Evolutionary conservation across 2,888 invertebrate genomes (phyloP).

Genomic region (Strigamia crassipes): DNA sequence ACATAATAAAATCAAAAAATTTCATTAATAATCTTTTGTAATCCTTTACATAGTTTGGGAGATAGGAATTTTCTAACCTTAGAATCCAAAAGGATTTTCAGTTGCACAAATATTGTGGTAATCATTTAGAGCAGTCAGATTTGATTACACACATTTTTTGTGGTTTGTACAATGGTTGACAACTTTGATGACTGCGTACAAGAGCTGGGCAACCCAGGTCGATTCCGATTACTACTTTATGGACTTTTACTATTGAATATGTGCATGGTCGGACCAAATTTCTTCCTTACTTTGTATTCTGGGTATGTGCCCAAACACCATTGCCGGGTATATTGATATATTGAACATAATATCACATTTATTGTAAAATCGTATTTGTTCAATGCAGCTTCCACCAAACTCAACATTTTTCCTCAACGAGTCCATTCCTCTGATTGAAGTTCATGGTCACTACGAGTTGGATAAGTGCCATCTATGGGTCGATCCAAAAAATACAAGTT

Average conservation of each 20-base stretch:
- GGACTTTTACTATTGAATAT: not conserved
- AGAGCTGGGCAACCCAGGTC: slow-evolving; percentile 41
- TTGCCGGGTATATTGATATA: slow-evolving; percentile 22
- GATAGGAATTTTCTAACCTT: not conserved
- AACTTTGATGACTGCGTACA: slow-evolving; percentile 17
- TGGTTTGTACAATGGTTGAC: not conserved
- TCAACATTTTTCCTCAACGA: not conserved
- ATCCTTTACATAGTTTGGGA: not conserved
- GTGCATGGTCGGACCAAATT: not conserved
- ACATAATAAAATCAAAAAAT: too few species aligned
- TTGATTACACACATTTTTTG: not conserved
- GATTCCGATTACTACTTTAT: slow-evolving; percentile 36
- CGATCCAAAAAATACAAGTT: not conserved
- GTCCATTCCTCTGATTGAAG: not conserved
- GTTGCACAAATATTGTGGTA: not conserved
- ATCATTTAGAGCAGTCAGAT: not conserved
- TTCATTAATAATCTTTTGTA: too few species aligned
- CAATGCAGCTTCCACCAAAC: not conserved
- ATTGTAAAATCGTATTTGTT: not conserved
- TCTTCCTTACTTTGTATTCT: slow-evolving; percentile 8
- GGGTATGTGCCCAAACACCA: slow-evolving; percentile 14
- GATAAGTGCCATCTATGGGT: slow-evolving; percentile 32
- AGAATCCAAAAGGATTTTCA: not conserved
- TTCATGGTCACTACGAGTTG: slow-evolving; percentile 9
- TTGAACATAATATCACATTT: not conserved